These are phyloP conservation scores for Metopia argyrocephala DNA, from an alignment of 2,888 invertebrate species.

Conservation along the genomic window DNA sequence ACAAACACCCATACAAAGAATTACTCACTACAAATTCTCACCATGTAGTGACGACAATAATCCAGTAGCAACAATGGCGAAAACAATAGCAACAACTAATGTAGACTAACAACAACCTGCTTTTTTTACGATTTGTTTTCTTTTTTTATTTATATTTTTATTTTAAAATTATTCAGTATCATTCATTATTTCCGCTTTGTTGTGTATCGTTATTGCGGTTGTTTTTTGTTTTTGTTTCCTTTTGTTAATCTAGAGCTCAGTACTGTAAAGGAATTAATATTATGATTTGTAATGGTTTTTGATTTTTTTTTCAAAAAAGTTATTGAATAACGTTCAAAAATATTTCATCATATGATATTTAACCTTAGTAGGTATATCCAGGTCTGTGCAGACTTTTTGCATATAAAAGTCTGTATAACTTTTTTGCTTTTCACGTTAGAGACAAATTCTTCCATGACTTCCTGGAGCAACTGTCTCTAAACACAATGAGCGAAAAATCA, in stretches of 20 bases:
- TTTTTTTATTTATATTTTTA: constrained; percentile 14
- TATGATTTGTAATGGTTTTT: neutral
- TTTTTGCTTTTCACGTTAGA: too few species aligned
- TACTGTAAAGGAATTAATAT: too few species aligned
- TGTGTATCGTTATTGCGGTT: constrained; percentile 3
- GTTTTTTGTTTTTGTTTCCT: neutral
- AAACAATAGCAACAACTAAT: neutral
- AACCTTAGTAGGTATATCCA: too few species aligned
- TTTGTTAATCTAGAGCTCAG: too few species aligned
- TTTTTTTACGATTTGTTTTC: constrained; percentile 19
- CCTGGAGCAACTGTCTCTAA: too few species aligned
- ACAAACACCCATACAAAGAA: neutral
- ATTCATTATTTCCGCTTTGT: constrained; percentile 53
- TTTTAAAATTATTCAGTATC: constrained; percentile 48
- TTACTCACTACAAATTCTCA: neutral
- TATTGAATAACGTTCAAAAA: too few species aligned
- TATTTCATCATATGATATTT: too few species aligned
- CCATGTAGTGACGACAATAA: constrained; percentile 5
- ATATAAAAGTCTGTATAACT: too few species aligned
- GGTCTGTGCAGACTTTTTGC: too few species aligned
- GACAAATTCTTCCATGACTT: too few species aligned
- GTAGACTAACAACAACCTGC: constrained; percentile 27
- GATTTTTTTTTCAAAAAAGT: constrained; percentile 22
- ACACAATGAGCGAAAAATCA: too few species aligned
- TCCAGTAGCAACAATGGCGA: neutral